These are phyloP conservation scores for Vulpes lagopus DNA, from an alignment of 2,113 vertebrate species.

Conservation along the genomic window DNA sequence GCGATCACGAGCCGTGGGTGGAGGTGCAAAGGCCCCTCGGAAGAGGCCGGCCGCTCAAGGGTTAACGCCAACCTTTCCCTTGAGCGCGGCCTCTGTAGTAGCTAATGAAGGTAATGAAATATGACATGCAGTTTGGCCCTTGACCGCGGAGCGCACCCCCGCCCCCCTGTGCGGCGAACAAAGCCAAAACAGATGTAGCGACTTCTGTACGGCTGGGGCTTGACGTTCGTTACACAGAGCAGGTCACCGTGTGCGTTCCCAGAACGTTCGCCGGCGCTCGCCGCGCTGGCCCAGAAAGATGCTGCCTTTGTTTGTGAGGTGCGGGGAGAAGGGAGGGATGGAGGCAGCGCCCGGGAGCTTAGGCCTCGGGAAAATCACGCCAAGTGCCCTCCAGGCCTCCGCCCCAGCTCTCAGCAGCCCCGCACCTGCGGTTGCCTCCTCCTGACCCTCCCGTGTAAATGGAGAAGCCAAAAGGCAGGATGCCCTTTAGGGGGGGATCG, in stretches of 20 bases:
- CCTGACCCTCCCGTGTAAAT: background rate
- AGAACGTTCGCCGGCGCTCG: slow-evolving; percentile 75
- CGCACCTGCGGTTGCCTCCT: fast-evolving
- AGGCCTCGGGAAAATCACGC: fast-evolving
- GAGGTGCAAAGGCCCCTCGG: slow-evolving; percentile 57
- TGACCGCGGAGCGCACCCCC: slow-evolving; percentile 88
- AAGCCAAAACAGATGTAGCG: slow-evolving; percentile 90
- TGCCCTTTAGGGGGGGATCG: background rate
- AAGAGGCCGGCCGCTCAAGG: slow-evolving; percentile 80
- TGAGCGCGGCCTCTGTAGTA: slow-evolving; percentile 87
- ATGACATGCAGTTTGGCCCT: slow-evolving; percentile 91
- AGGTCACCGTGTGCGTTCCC: slow-evolving; percentile 80
- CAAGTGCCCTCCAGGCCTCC: background rate
- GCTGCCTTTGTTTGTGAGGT: slow-evolving; percentile 61
- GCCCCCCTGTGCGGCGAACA: slow-evolving; percentile 87
- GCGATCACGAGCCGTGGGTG: background rate
- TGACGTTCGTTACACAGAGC: slow-evolving; percentile 83
- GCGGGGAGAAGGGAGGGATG: background rate
- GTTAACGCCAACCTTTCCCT: slow-evolving; percentile 86
- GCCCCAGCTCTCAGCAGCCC: fast-evolving
- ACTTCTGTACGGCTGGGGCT: slow-evolving; percentile 83
- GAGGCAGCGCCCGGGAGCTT: background rate
- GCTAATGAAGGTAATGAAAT: slow-evolving; percentile 93
- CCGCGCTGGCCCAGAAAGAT: slow-evolving; percentile 71
- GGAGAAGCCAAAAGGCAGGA: slow-evolving; percentile 4